Evolutionary conservation across 2,888 invertebrate genomes (phyloP).

Genomic region (Lithophane ornitopus): DNA sequence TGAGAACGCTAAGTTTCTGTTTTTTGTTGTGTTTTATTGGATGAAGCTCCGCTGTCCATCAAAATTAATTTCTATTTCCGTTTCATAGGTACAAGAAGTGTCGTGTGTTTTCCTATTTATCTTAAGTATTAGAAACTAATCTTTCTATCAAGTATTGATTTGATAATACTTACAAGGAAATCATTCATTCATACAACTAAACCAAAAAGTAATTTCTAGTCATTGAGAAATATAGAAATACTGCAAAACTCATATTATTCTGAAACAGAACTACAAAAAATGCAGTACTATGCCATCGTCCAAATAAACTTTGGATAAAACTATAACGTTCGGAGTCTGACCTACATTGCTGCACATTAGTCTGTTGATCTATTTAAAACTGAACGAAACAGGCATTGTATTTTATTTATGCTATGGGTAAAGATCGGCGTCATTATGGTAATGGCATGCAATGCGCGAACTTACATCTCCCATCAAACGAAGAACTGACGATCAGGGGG

Average conservation of each 20-base stretch:
- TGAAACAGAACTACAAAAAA: slow-evolving; percentile 21
- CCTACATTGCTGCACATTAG: slow-evolving; percentile 55
- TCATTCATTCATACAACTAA: slow-evolving; percentile 31
- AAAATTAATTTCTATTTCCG: neutral
- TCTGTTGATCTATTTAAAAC: slow-evolving; percentile 52
- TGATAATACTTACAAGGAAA: slow-evolving; percentile 42
- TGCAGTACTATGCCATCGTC: slow-evolving; percentile 19
- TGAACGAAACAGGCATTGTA: slow-evolving; percentile 53
- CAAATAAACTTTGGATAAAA: slow-evolving; percentile 56
- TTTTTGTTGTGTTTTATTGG: slow-evolving; percentile 1
- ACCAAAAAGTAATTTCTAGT: slow-evolving; percentile 2
- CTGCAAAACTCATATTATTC: slow-evolving; percentile 11
- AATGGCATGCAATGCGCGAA: slow-evolving; percentile 9
- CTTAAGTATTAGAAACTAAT: slow-evolving; percentile 20
- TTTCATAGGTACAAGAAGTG: neutral
- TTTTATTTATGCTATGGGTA: slow-evolving; percentile 33
- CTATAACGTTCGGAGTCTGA: slow-evolving; percentile 47
- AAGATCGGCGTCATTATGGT: slow-evolving; percentile 18
- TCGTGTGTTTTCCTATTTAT: neutral
- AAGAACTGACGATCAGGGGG: slow-evolving; percentile 1
- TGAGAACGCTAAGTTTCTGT: neutral
- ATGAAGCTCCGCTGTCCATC: neutral
- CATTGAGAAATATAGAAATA: neutral
- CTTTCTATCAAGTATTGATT: slow-evolving; percentile 30
- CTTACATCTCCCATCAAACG: slow-evolving; percentile 32